Base-by-base conservation (phyloP, 2,888 invertebrate species). In the Orthonevra nobilis region DNA sequence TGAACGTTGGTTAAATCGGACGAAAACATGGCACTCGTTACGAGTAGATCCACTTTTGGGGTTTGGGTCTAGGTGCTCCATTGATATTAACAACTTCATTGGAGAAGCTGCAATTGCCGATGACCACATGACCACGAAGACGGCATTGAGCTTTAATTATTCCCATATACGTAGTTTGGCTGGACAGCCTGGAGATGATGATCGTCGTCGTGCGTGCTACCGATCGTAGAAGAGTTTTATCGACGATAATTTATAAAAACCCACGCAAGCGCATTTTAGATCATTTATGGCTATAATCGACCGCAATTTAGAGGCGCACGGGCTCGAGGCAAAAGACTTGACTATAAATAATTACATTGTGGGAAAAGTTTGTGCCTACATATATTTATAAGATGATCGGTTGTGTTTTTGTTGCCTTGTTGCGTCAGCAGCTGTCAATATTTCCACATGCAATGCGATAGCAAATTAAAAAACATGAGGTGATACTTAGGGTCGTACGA, bases 61-160 rank as follows among this genome's bases (percentile, higher is more conserved):
- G 12, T 28, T 38, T 32, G 44, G 32, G 20, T 61, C 38, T 42
- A 56, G 77, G n/a, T n/a, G n/a, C 60, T 72, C 52, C 6, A 7
- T 17, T 42, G 48, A 61, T 68, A 66, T 61, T 30, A 56, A 73
- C 79, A 73, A 73, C 73, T 79, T 73, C 66, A 79, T 79, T 75
- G 6, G 63, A 44, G 20, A 75, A 60, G 48, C 46, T 40, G 61
- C 42, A 46, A 19, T 64, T 50, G n/a, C 36, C 15, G 52, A 60
- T 64, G 56, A 36, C 42, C 48, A 69, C 46, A 50, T 64, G 64
- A 61, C 60, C 60, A 72, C 66, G 28, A 28, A 54, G 40, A 30
- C 72, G 48, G 50, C 79, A 61, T 56, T 54, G 54, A 61, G 46
- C n/a, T 52, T 79, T 79, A 73, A 79, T 79, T 66, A 73, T 79